Percentiles rank a stretch among this genome's conserved stretches.
These are phyloP conservation scores for Sarcophaga bullata DNA, from an alignment of 1,140 invertebrate species.

Conservation along the genomic window DNA sequence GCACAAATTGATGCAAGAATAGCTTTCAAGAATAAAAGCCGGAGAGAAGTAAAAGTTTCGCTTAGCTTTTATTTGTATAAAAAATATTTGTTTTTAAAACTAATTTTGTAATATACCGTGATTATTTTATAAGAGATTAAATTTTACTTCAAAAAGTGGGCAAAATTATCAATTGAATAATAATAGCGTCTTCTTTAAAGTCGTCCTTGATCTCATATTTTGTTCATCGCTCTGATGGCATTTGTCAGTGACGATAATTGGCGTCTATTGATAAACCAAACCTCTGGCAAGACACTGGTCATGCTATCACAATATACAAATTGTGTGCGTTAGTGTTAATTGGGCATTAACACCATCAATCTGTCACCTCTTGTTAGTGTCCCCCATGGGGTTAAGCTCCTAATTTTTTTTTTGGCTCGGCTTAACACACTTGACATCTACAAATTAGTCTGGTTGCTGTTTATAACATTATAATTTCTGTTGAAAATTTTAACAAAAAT, in stretches of 20 bases:
- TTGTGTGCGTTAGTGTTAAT: conserved; percentile 49
- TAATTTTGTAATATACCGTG: too few relatives aligned
- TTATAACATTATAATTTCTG: conserved; percentile 7
- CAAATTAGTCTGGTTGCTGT: background rate
- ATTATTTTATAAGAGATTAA: too few relatives aligned
- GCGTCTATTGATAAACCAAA: background rate
- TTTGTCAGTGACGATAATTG: conserved; percentile 29
- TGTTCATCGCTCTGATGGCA: background rate
- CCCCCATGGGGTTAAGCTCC: background rate
- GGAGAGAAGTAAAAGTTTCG: too few relatives aligned
- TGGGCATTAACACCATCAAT: conserved; percentile 66
- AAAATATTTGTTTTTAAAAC: too few relatives aligned
- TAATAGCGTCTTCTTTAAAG: background rate
- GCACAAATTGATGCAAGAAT: too few relatives aligned
- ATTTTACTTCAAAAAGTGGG: too few relatives aligned
- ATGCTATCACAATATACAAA: background rate
- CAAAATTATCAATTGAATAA: background rate
- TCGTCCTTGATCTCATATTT: background rate
- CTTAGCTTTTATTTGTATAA: too few relatives aligned
- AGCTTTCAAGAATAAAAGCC: too few relatives aligned
- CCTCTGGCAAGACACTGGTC: background rate
- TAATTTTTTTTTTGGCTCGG: conserved; percentile 46
- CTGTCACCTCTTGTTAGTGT: conserved; percentile 65
- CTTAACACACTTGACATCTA: background rate
- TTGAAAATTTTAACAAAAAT: conserved; percentile 17